Percentiles rank a stretch among this genome's conserved stretches.
Evolutionary conservation across 2,888 invertebrate species (phyloP).

Genomic region (Caenorhabditis doughertyi): DNA sequence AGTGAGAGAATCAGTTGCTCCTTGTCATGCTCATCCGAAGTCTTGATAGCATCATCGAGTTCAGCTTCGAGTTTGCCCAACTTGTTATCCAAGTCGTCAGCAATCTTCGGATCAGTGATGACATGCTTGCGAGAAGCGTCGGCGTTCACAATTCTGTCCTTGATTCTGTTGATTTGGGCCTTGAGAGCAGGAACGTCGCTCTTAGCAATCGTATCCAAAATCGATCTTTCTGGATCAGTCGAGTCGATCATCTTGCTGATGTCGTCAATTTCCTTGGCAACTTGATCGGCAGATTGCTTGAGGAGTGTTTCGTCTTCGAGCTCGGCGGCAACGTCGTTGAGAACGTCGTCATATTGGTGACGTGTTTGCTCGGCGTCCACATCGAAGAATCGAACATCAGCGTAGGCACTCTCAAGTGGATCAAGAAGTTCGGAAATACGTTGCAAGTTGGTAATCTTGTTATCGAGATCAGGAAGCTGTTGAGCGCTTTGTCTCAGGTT

Average conservation of each 20-base stretch:
- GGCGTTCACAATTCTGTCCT: constrained; percentile 60
- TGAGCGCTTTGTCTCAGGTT: constrained; percentile 29
- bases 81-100: constrained; percentile 47
- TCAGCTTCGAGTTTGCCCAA: constrained; percentile 63
- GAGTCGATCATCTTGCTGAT: constrained; percentile 51
- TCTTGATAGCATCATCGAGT: constrained; percentile 63
- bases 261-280: constrained; percentile 65
- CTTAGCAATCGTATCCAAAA: constrained; percentile 54
- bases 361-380: constrained; percentile 75
- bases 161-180: constrained; percentile 64
- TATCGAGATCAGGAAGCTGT: constrained; percentile 56
- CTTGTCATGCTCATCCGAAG: constrained; percentile 63
- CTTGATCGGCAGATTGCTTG: constrained; percentile 67
- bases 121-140: constrained; percentile 64
- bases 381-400: constrained; percentile 78
- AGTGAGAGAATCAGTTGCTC: constrained; percentile 64
- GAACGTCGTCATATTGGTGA: constrained; percentile 71
- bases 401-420: constrained; percentile 70
- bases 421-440: constrained; percentile 71
- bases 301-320: constrained; percentile 69
- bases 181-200: constrained; percentile 63
- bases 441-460: constrained; percentile 67
- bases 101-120: constrained; percentile 47
- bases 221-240: constrained; percentile 45
- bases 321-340: constrained; percentile 65